Percentiles rank a stretch among this genome's conserved stretches.
Conservation (phyloP, 2,113 vertebrate genomes). For the Balaenoptera acutorostrata region DNA sequence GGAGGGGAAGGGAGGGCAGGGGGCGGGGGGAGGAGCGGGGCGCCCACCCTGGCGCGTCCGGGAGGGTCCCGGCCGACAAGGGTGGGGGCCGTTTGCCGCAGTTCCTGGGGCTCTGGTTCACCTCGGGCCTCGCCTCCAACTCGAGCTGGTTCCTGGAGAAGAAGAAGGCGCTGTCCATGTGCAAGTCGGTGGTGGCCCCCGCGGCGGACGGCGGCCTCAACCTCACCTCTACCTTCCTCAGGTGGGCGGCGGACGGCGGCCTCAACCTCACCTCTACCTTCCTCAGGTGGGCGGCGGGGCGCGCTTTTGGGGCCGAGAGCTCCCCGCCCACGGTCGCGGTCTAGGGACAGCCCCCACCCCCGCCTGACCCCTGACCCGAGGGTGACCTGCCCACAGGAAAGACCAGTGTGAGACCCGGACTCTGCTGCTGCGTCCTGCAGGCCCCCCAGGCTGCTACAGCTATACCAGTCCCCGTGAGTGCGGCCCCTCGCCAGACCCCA, state of each 20-base stretch:
- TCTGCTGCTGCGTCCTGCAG: neutral
- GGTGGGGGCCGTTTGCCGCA: conserved; percentile 49
- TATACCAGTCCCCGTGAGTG: conserved; percentile 59
- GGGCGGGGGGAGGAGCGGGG: accelerated
- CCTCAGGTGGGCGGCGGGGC: conserved; percentile 72
- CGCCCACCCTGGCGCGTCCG: accelerated
- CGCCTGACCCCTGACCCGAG: neutral
- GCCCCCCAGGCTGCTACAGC: neutral
- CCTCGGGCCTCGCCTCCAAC: conserved; percentile 87
- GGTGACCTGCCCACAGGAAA: conserved; percentile 38
- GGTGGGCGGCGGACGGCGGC: conserved; percentile 77
- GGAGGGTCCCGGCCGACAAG: neutral
- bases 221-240: conserved; percentile 78
- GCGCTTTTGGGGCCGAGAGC: neutral
- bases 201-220: conserved; percentile 81
- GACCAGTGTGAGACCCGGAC: conserved; percentile 49
- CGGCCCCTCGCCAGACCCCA: too few species aligned
- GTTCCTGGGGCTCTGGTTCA: conserved; percentile 90
- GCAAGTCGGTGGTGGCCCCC: conserved; percentile 67
- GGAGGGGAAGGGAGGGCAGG: too few species aligned
- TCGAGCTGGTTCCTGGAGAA: conserved; percentile 79
- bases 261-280: conserved; percentile 81
- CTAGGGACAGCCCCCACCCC: neutral
- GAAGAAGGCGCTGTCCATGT: conserved; percentile 80
- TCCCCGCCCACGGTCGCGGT: accelerated